A percentile compares a stretch with the other conserved stretches of the same genome.
Conservation (phyloP, 2,113 vertebrate genomes). For the Axis porcinus region DNA sequence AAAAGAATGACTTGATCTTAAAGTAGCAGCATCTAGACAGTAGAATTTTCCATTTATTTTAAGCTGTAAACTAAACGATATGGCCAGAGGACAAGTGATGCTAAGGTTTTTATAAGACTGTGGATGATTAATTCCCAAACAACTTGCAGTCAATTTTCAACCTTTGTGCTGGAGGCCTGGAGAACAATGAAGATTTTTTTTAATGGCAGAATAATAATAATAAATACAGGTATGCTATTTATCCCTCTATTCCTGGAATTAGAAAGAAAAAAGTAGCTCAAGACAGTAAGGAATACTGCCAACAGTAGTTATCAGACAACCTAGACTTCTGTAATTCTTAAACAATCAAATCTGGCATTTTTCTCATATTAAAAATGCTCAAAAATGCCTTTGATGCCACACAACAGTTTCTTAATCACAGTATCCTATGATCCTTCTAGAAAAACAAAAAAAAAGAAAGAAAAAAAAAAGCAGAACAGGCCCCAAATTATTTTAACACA, state of each 20-base stretch:
- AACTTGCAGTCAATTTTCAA: neutral
- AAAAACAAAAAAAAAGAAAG: neutral
- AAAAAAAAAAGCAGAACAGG: neutral
- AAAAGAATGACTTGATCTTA: neutral
- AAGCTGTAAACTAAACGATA: neutral
- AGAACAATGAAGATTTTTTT: neutral
- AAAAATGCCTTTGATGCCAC: neutral
- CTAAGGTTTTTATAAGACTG: neutral
- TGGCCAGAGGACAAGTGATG: neutral
- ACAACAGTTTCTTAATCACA: slow-evolving; percentile 13
- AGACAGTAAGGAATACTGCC: neutral
- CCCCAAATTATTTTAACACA: neutral
- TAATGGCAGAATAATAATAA: neutral
- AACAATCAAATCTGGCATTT: neutral
- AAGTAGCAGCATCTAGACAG: neutral
- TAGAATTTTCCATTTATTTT: slow-evolving; percentile 43
- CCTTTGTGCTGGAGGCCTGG: neutral
- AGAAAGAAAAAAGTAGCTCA: neutral
- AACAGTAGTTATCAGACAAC: neutral
- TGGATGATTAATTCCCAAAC: neutral
- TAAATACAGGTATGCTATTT: neutral
- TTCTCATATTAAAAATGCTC: neutral
- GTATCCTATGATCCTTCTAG: neutral
- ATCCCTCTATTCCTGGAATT: neutral
- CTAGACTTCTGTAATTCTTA: neutral